A percentile compares a stretch with the other conserved stretches of the same genome.
These are phyloP conservation scores for Iselma pallidipennis DNA, from an alignment of 2,888 invertebrate genomes.

Conservation along the genomic window DNA sequence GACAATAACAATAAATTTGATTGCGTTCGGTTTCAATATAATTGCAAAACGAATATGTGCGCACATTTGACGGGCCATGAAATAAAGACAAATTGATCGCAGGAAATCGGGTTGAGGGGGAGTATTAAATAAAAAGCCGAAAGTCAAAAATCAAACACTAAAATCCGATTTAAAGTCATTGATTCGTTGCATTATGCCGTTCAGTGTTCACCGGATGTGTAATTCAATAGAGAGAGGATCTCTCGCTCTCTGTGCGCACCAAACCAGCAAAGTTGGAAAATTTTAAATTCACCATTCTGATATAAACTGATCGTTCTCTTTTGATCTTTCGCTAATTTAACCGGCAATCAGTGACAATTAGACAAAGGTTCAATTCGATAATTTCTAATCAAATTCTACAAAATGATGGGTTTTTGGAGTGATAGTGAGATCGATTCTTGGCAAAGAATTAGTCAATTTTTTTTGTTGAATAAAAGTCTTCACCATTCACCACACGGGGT, in stretches of 20 bases:
- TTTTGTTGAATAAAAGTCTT: no score
- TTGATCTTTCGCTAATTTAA: not conserved
- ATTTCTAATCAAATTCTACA: not conserved
- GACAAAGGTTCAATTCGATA: not conserved
- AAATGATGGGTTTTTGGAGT: no score
- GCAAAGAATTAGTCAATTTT: no score
- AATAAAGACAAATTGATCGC: conserved; percentile 26
- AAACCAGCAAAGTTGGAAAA: not conserved
- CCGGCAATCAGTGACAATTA: not conserved
- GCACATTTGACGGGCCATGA: conserved; percentile 25
- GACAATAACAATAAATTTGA: not conserved
- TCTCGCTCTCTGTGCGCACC: not conserved
- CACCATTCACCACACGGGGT: no score
- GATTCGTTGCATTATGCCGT: conserved; percentile 26
- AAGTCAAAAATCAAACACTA: conserved; percentile 45
- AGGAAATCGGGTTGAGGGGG: conserved; percentile 24
- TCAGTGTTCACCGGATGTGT: conserved; percentile 36
- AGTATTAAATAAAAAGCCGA: conserved; percentile 31
- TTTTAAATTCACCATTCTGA: not conserved
- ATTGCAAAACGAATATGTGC: not conserved
- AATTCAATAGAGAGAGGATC: conserved; percentile 42
- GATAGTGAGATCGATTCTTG: not conserved
- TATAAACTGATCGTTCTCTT: not conserved
- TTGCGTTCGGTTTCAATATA: no score
- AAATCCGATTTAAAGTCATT: conserved; percentile 39